Base-by-base conservation (phyloP, 2,888 invertebrate species). In the Trisateles emortualis region DNA sequence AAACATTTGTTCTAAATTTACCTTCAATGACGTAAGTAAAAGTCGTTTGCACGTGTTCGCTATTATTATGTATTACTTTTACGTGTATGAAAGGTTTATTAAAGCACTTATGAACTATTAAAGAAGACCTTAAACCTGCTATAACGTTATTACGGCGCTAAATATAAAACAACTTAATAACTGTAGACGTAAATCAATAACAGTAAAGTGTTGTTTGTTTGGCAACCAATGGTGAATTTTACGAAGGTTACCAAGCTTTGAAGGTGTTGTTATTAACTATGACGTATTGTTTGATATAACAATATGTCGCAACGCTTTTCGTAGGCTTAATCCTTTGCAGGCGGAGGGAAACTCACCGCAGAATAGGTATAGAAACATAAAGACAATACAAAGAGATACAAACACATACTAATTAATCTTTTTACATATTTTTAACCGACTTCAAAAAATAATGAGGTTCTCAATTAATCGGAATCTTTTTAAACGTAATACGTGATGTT, bases 131-230 rank as follows among this genome's bases (percentile, higher is more conserved):
- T 10, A 38, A 38, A 46, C 13, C 17, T n/a, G n/a, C 36, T 2
- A 35, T 35, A 36, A 46, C 11, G n/a, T 40, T 22, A 14, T 22
- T 39, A 39, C 14, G 3, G 3, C 8, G 40, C 22, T 33, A 24
- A 40, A 32, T 32, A 33, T 40, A 40, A 40, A 16, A 6, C 14
- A 22, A 5, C 1, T 14, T 26, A 32, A 22, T 40, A 29, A 24
- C 39, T 4, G 10, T 22, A 10, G 13, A 39, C 39, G n/a, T 24
- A 24, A 40, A 47, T 32, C 22, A 47, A 33, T 22, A 22, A 13
- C n/a, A 10, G 22, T 35, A 22, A 39, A 13, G 14, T 39, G 5
- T 3, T 19, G 14, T 47, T 47, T 47, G 16, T 40, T 47, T 39
- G 4, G 39, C 39, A 47, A 39, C 13, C 32, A 10, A n/a, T 24